phyloP scores from a whole-genome alignment of 2,113 vertebrate genomes.

The Rhinopomastus cyanomelas region DNA sequence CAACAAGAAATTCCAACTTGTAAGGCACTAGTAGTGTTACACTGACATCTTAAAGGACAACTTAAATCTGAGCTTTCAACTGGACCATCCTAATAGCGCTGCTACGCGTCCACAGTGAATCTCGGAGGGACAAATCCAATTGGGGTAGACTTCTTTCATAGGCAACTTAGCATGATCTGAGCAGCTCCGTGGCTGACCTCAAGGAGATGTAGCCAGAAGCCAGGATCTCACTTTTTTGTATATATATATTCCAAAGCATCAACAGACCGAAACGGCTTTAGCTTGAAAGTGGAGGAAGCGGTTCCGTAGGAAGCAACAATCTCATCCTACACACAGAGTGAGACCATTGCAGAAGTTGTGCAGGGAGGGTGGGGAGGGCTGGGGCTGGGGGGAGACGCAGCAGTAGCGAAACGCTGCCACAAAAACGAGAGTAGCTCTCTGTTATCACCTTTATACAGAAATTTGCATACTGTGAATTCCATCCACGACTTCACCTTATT shows the following conservation, averaged over 20 bases:
- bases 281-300: slow-evolving; percentile 47
- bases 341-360: slow-evolving; percentile 10
- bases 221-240: slow-evolving; percentile 60
- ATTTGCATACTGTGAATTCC: slow-evolving; percentile 79
- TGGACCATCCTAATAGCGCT: slow-evolving; percentile 73
- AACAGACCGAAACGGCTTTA: slow-evolving; percentile 64
- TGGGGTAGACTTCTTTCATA: slow-evolving; percentile 71
- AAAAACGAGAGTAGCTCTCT: slow-evolving; percentile 72
- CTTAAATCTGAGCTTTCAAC: slow-evolving; percentile 87
- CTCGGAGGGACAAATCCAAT: slow-evolving; percentile 63
- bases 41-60: slow-evolving; percentile 91
- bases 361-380: background rate
- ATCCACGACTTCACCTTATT: slow-evolving; percentile 69
- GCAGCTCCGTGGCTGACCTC: slow-evolving; percentile 66
- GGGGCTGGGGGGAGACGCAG: slow-evolving; percentile 7
- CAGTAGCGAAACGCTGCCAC: slow-evolving; percentile 45
- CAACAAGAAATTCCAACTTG: slow-evolving; percentile 80
- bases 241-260: slow-evolving; percentile 36
- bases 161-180: slow-evolving; percentile 73
- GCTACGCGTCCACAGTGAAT: slow-evolving; percentile 44
- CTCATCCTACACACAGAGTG: slow-evolving; percentile 5
- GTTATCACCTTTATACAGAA: slow-evolving; percentile 78
- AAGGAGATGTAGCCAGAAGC: slow-evolving; percentile 71
- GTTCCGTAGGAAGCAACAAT: slow-evolving; percentile 14
- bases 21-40: slow-evolving; percentile 87